Percentiles rank a stretch among this genome's conserved stretches.
These are phyloP conservation scores for Aplocera efformata DNA, from an alignment of 2,888 invertebrate species.

Conservation along the genomic window DNA sequence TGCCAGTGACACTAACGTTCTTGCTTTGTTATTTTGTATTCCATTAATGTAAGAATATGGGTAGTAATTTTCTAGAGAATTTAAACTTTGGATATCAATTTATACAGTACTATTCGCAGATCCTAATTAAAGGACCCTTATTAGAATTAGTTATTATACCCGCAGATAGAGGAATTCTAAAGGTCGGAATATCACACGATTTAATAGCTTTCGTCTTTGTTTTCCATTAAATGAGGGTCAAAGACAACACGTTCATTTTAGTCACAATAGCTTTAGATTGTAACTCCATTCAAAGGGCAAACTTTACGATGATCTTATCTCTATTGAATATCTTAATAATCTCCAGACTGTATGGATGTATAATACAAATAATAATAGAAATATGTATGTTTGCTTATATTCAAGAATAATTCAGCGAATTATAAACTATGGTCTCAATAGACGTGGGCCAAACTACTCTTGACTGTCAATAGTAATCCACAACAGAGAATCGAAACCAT, in stretches of 20 bases:
- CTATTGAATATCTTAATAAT: conserved; percentile 8
- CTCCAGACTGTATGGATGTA: neutral
- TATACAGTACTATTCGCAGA: conserved; percentile 13
- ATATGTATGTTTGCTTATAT: neutral
- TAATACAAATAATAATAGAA: neutral
- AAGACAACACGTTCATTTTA: conserved; percentile 21
- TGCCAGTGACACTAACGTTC: too few relatives aligned
- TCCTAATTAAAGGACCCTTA: conserved; percentile 11
- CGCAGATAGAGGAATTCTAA: conserved; percentile 13
- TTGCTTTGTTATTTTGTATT: too few relatives aligned
- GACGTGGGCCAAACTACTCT: too few relatives aligned
- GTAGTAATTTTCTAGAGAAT: neutral
- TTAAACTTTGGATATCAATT: conserved; percentile 3
- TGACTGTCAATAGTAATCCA: too few relatives aligned
- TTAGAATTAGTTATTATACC: conserved; percentile 14
- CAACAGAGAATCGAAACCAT: too few relatives aligned
- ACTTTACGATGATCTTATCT: conserved; percentile 8
- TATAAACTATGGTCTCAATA: too few relatives aligned
- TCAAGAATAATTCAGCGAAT: neutral
- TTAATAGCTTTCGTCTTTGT: conserved; percentile 23
- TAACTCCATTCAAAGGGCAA: conserved; percentile 10
- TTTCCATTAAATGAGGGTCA: conserved; percentile 24
- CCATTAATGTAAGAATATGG: too few relatives aligned
- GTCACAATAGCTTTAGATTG: conserved; percentile 16
- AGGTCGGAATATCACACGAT: conserved; percentile 18